Base-by-base conservation (phyloP, 2,888 invertebrate species). In the Callyntrura guangdongensis region DNA sequence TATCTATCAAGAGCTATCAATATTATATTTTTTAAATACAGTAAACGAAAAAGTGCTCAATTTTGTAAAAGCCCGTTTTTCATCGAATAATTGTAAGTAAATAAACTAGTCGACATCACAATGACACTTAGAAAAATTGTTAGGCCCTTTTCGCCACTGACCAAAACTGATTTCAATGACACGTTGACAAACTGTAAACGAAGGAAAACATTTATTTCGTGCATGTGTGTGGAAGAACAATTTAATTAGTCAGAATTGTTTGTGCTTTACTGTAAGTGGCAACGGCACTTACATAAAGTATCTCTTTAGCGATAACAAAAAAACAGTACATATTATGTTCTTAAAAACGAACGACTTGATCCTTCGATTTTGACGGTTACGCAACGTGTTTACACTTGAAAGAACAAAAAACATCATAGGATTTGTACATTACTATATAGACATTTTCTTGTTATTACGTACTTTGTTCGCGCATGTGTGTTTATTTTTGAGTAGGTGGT, bases 231-330 rank as follows among this genome's bases (percentile, higher is more conserved):
- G 47, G 56, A 59, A 25, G 79, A 89, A 83, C 89, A 89, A 89
- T 89, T 89, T 81, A 87, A 82, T 89, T 89, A 89, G 89, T 89
- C 89, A 89, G 89, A 89, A 89, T 89, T 89, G 89, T 89, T 89
- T 87, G 81, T 69, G 56, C 72, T 47, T 45, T 14, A 69, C 69
- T 69, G 9, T 69, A 6, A 9, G n/a, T 36, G 36, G 3, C 36
- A 6, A 4, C 6, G 6, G 3, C 6, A 36, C 36, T 53, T 53
- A 25, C 17, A 17, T 69, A n/a, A 17, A 36, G 45, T 17, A 36
- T 69, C 36, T 11, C n/a, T 69, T 45, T 45, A 36, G 45, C 17
- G 6, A 45, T 36, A 36, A 4, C 36, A 36, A 6, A 36, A 6
- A 36, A 36, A 36, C 36, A 36, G 36, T 6, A 36, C 36, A 6